Evolutionary conservation across 2,113 vertebrate species (phyloP).

Genomic region (Australoheros scitulus): DNA sequence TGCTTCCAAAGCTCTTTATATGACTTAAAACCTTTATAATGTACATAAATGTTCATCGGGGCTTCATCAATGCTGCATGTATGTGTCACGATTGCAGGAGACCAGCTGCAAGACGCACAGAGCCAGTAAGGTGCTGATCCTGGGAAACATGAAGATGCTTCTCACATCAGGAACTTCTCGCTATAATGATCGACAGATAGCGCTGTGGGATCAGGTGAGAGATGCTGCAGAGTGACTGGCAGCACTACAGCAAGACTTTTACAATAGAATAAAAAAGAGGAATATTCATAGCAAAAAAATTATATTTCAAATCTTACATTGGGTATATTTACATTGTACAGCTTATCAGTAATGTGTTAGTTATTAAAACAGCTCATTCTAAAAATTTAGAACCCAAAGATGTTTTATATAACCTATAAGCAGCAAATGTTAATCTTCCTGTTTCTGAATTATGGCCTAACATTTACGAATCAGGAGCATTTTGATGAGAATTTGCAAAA

Average conservation of each 20-base stretch:
- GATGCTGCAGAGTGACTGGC: not conserved
- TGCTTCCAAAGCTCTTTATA: not conserved
- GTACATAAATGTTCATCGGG: not conserved
- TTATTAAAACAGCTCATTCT: not conserved
- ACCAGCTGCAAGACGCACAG: slow-evolving; percentile 84
- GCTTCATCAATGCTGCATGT: not conserved
- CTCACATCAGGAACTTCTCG: slow-evolving; percentile 87
- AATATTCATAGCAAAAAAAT: not conserved
- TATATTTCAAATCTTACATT: not conserved
- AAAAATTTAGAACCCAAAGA: not conserved
- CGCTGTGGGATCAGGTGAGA: slow-evolving; percentile 81
- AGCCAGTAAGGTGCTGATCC: slow-evolving; percentile 88
- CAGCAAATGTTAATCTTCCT: not conserved
- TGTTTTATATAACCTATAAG: too few species aligned
- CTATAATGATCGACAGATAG: slow-evolving; percentile 92
- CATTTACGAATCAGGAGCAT: not conserved
- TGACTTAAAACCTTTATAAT: not conserved
- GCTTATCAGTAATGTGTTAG: not conserved
- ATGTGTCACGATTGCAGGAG: slow-evolving; percentile 80
- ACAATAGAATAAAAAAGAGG: not conserved
- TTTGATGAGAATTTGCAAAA: not conserved
- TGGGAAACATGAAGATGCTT: slow-evolving; percentile 88
- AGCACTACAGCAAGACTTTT: not conserved
- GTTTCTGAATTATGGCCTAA: not conserved
- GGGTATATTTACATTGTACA: not conserved